Evolutionary conservation across 1,140 invertebrate genomes (phyloP).

Genomic region (Heterodera schachtii): DNA sequence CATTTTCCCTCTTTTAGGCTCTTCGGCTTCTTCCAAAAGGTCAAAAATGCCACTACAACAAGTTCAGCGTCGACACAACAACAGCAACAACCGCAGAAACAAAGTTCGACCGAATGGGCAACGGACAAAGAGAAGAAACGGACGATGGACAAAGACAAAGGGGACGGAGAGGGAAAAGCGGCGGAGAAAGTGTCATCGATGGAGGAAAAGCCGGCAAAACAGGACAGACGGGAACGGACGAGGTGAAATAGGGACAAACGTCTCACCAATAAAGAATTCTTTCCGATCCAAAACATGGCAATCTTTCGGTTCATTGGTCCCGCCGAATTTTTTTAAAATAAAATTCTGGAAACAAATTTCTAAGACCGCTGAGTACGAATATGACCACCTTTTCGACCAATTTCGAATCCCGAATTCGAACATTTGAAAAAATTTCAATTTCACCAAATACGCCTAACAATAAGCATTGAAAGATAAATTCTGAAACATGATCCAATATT

Average conservation of each 20-base stretch:
- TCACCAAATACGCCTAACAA: too few relatives aligned
- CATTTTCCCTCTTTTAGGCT: constrained; percentile 28
- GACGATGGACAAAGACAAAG: neutral
- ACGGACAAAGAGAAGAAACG: constrained; percentile 17
- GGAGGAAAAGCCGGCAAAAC: neutral
- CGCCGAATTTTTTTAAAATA: too few relatives aligned
- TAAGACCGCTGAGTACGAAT: too few relatives aligned
- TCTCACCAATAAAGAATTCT: too few relatives aligned
- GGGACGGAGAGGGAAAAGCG: neutral
- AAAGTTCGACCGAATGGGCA: neutral
- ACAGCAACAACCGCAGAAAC: neutral
- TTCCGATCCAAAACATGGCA: too few relatives aligned
- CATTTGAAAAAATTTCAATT: too few relatives aligned
- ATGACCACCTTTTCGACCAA: too few relatives aligned
- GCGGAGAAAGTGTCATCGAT: neutral
- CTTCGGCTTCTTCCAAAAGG: constrained; percentile 44
- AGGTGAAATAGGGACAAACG: neutral
- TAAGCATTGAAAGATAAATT: too few relatives aligned
- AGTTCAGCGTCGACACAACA: constrained; percentile 1
- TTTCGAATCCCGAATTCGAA: too few relatives aligned
- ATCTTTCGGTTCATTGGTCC: too few relatives aligned
- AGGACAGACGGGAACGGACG: neutral
- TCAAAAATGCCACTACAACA: constrained; percentile 30
- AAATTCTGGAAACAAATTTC: too few relatives aligned
- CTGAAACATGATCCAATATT: too few relatives aligned